A percentile compares a stretch with the other conserved stretches of the same genome.
These are phyloP conservation scores for Eueremaeus valkanovi DNA, from an alignment of 2,888 invertebrate genomes.

Conservation along the genomic window DNA sequence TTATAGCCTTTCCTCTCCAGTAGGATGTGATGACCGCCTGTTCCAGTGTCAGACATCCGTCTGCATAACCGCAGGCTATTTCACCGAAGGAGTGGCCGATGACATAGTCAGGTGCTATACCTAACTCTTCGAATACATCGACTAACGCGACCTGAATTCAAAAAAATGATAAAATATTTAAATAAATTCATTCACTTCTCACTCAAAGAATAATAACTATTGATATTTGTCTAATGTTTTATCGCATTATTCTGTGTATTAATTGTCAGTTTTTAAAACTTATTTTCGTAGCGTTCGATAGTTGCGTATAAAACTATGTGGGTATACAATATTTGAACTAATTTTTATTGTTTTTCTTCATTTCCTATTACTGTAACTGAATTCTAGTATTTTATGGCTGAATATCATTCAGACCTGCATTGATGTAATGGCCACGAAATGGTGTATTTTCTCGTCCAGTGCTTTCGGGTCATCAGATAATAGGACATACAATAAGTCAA, in stretches of 20 bases:
- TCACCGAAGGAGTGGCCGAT: conserved; percentile 58
- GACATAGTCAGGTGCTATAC: conserved; percentile 56
- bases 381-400: too few species aligned
- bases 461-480: conserved; percentile 47
- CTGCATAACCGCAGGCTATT: conserved; percentile 58
- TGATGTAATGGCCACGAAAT: conserved; percentile 56
- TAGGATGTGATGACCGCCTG: conserved; percentile 57
- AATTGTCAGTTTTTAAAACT: too few species aligned
- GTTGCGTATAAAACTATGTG: too few species aligned
- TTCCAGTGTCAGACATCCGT: conserved; percentile 57
- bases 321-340: too few species aligned
- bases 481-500: conserved; percentile 54
- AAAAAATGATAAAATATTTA: too few species aligned
- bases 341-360: too few species aligned
- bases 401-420: conserved; percentile 53
- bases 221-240: too few species aligned
- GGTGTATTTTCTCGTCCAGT: conserved; percentile 52
- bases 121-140: conserved; percentile 49
- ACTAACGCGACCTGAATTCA: conserved; percentile 30
- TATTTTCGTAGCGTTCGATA: too few species aligned
- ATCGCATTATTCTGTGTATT: too few species aligned
- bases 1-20: conserved; percentile 55
- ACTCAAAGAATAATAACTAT: too few species aligned
- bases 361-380: too few species aligned
- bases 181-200: too few species aligned